These are phyloP conservation scores for Drosophila villosipedis DNA, from an alignment of 2,888 invertebrate genomes.

Conservation along the genomic window DNA sequence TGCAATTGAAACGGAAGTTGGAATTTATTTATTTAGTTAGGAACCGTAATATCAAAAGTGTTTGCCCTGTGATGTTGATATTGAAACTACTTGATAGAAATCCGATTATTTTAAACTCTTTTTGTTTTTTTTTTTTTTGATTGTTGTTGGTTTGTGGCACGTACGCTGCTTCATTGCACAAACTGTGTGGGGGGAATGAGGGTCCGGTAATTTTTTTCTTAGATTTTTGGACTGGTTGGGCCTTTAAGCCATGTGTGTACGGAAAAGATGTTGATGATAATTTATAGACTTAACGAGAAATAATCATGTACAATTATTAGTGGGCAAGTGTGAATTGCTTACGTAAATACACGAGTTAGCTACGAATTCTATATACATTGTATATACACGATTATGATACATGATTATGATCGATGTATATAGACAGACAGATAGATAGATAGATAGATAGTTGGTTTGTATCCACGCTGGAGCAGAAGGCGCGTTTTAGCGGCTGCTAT, in stretches of 20 bases:
- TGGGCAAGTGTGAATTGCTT: constrained; percentile 66
- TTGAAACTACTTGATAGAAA: constrained; percentile 19
- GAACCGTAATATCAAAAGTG: constrained; percentile 6
- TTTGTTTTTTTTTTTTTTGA: background rate
- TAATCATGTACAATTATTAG: constrained; percentile 81
- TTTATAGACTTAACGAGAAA: constrained; percentile 76
- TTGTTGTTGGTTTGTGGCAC: constrained; percentile 22
- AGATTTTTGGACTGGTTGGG: constrained; percentile 13
- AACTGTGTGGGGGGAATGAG: constrained; percentile 10
- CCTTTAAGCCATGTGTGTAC: constrained; percentile 13
- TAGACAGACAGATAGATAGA: constrained; percentile 2
- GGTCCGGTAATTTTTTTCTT: background rate
- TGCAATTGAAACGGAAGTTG: background rate
- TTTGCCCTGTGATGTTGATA: background rate
- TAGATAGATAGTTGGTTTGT: constrained; percentile 13
- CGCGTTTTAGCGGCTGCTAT: constrained; percentile 23
- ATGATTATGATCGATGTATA: constrained; percentile 16
- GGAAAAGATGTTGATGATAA: constrained; percentile 65
- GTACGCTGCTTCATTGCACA: constrained; percentile 31
- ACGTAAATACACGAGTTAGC: constrained; percentile 58
- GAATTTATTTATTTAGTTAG: background rate
- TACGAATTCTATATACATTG: constrained; percentile 56
- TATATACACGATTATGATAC: constrained; percentile 20
- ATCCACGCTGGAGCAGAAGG: constrained; percentile 28
- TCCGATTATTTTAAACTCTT: constrained; percentile 2